A percentile compares a stretch with the other conserved stretches of the same genome.
Conservation (phyloP, 1,140 invertebrate species). For the Saccostrea glomerata region DNA sequence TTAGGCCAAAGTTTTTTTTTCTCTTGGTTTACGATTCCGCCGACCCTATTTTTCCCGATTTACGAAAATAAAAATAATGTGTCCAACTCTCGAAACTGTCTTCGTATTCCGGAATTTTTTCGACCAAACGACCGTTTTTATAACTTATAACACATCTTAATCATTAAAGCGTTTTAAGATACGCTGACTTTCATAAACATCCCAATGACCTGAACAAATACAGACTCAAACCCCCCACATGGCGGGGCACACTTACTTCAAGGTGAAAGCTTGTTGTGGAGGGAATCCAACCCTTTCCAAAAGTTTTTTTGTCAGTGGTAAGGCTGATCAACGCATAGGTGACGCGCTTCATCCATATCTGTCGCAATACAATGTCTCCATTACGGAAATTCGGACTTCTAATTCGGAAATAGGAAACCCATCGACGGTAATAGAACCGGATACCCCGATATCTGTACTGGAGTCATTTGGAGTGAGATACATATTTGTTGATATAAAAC, state of each 20-base stretch:
- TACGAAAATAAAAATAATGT: too few species aligned
- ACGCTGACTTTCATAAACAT: neutral
- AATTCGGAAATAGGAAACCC: neutral
- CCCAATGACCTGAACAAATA: neutral
- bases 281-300: neutral
- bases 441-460: neutral
- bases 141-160: neutral
- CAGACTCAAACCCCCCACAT: neutral
- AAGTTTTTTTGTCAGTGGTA: too few species aligned
- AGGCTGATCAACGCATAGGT: too few species aligned
- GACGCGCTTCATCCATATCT: too few species aligned
- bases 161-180: conserved; percentile 26
- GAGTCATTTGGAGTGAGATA: too few species aligned
- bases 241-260: neutral
- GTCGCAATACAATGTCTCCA: too few species aligned
- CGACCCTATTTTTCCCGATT: too few species aligned
- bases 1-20: too few species aligned
- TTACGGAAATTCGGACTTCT: neutral
- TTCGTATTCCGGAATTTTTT: too few species aligned
- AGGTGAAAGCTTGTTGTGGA: neutral
- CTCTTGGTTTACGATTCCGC: too few species aligned
- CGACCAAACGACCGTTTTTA: neutral
- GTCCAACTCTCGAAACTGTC: too few species aligned
- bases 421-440: neutral
- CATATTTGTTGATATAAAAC: too few species aligned